Percentiles rank a stretch among this genome's conserved stretches.
Conservation (phyloP, 2,797 vertebrate species). For the Smutsia gigantea region DNA sequence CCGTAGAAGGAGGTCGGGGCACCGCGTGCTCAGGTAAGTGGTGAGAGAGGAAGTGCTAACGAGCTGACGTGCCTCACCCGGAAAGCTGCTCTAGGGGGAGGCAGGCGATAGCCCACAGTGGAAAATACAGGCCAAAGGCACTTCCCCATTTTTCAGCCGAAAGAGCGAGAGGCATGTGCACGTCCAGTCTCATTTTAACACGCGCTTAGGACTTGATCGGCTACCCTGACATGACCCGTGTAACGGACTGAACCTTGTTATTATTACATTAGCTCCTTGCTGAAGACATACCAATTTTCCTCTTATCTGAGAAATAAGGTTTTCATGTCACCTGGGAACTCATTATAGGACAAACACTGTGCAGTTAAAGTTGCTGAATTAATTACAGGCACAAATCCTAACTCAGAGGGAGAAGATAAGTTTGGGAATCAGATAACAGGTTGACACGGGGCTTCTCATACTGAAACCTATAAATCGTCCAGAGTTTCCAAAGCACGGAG, state of each 20-base stretch:
- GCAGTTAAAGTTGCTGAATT: constrained; percentile 80
- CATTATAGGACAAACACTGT: constrained; percentile 81
- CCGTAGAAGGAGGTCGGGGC: neutral
- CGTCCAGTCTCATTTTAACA: constrained; percentile 42
- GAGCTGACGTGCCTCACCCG: neutral
- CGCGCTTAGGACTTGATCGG: constrained; percentile 49
- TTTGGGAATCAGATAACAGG: constrained; percentile 50
- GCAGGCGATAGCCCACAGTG: neutral
- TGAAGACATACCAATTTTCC: constrained; percentile 65
- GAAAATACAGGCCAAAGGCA: constrained; percentile 40
- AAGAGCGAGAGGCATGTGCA: neutral
- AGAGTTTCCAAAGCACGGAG: constrained; percentile 68
- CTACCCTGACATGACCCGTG: constrained; percentile 47
- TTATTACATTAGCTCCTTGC: constrained; percentile 30
- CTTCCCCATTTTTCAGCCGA: constrained; percentile 34
- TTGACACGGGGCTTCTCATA: constrained; percentile 69
- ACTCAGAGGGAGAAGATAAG: constrained; percentile 68
- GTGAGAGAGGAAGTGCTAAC: constrained; percentile 13
- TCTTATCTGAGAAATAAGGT: constrained; percentile 67
- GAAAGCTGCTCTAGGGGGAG: neutral
- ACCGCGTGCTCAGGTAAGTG: neutral
- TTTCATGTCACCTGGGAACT: constrained; percentile 81
- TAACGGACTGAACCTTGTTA: constrained; percentile 39
- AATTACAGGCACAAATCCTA: constrained; percentile 74
- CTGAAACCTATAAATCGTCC: constrained; percentile 70